phyloP scores from a whole-genome alignment of 1,140 invertebrate species.

The Neuroterus valhalla region DNA sequence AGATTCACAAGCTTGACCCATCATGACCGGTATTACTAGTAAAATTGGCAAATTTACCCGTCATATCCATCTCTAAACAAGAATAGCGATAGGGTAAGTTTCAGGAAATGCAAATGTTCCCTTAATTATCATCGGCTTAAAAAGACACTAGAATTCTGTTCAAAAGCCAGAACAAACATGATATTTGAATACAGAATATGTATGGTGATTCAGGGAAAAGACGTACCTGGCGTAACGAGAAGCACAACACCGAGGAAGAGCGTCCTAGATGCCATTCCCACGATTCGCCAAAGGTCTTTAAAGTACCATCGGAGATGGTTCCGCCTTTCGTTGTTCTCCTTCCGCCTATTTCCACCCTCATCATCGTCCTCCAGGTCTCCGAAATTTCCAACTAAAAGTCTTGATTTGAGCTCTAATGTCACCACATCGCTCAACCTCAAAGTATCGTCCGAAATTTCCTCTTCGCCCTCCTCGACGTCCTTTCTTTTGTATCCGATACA shows the following conservation, averaged over 20 bases:
- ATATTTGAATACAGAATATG: not conserved
- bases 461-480: slow-evolving; percentile 53
- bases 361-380: slow-evolving; percentile 48
- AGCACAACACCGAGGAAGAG: slow-evolving; percentile 70
- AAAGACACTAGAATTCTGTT: slow-evolving; percentile 29
- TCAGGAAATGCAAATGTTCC: slow-evolving; percentile 47
- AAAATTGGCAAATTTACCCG: no score
- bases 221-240: slow-evolving; percentile 70
- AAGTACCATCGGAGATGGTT: slow-evolving; percentile 63
- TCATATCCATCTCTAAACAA: no score
- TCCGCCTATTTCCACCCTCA: slow-evolving; percentile 46
- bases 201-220: not conserved
- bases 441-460: slow-evolving; percentile 50
- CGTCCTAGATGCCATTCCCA: slow-evolving; percentile 68
- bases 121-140: slow-evolving; percentile 46
- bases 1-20: no score
- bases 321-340: slow-evolving; percentile 58
- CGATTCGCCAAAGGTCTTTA: slow-evolving; percentile 65
- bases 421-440: slow-evolving; percentile 50
- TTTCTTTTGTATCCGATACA: slow-evolving; percentile 59
- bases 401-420: slow-evolving; percentile 18
- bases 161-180: no score
- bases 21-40: no score
- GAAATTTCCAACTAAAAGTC: slow-evolving; percentile 36
- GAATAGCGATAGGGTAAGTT: slow-evolving; percentile 44